phyloP scores from a whole-genome alignment of 2,113 vertebrate genomes.

The Acrocephalus arundinaceus region DNA sequence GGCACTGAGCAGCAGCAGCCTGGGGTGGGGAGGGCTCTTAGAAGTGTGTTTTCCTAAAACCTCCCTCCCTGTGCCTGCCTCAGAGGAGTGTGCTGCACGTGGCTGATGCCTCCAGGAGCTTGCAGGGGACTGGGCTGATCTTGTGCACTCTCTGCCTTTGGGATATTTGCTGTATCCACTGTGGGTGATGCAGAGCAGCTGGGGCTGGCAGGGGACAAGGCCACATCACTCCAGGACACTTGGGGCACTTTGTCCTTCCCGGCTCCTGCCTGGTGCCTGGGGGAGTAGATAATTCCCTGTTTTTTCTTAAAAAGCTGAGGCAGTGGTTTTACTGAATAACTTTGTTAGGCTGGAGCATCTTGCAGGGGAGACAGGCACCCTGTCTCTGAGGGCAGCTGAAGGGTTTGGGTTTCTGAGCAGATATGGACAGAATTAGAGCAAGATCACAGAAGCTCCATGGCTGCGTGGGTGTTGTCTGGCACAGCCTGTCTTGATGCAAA shows the following conservation, averaged over 20 bases:
- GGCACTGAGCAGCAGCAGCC: neutral
- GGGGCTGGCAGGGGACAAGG: neutral
- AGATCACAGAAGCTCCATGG: rapidly evolving
- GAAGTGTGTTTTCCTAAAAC: neutral
- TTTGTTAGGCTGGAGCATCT: neutral
- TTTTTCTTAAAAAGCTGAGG: neutral
- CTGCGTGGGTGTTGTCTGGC: neutral
- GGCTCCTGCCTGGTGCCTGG: neutral
- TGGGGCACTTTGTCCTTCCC: neutral
- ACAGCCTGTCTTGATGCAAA: neutral
- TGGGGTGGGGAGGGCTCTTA: neutral
- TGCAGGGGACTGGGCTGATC: neutral
- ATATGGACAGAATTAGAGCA: neutral
- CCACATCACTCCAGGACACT: rapidly evolving
- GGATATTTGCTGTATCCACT: rapidly evolving
- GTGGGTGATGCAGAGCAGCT: neutral
- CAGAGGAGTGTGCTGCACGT: neutral
- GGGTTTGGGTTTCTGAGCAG: neutral
- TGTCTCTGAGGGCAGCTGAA: neutral
- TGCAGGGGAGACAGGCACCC: rapidly evolving
- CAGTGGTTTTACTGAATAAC: rapidly evolving
- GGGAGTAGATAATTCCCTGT: rapidly evolving
- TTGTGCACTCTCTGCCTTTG: neutral
- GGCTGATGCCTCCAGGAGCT: neutral
- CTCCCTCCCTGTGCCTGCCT: neutral